These are phyloP conservation scores for Conchocele bisecta DNA, from an alignment of 2,888 invertebrate genomes.

Conservation along the genomic window DNA sequence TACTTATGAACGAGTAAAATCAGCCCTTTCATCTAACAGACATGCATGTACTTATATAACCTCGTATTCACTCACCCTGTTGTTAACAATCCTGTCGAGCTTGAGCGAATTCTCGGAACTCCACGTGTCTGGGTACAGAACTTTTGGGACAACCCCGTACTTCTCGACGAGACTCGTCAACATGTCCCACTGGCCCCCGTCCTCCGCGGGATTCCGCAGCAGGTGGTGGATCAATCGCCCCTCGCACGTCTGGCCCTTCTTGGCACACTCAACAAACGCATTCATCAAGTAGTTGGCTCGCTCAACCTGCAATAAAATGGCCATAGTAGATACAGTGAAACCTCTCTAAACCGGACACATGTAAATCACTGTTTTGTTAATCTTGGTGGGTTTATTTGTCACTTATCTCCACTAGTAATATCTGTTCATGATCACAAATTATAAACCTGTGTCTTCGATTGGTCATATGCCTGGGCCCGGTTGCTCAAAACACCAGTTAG, in stretches of 20 bases:
- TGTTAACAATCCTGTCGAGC: constrained; percentile 91
- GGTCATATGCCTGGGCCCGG: no score
- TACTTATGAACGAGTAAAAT: no score
- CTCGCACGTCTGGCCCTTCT: constrained; percentile 89
- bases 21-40: no score
- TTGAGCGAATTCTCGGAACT: constrained; percentile 89
- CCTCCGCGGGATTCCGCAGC: constrained; percentile 83
- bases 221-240: constrained; percentile 92
- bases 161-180: constrained; percentile 92
- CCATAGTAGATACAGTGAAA: no score
- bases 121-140: constrained; percentile 92
- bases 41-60: no score
- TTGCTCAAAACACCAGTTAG: no score
- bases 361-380: no score
- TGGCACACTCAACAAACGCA: constrained; percentile 90
- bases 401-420: no score
- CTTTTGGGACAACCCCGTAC: constrained; percentile 94
- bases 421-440: no score
- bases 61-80: constrained; percentile 87
- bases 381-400: no score
- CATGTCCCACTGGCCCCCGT: constrained; percentile 94
- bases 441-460: no score
- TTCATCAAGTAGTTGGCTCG: constrained; percentile 93
- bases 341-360: no score
- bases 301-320: constrained; percentile 86